Base-by-base conservation (phyloP, 2,797 vertebrate species). In the Melanotaenia nigrans region DNA sequence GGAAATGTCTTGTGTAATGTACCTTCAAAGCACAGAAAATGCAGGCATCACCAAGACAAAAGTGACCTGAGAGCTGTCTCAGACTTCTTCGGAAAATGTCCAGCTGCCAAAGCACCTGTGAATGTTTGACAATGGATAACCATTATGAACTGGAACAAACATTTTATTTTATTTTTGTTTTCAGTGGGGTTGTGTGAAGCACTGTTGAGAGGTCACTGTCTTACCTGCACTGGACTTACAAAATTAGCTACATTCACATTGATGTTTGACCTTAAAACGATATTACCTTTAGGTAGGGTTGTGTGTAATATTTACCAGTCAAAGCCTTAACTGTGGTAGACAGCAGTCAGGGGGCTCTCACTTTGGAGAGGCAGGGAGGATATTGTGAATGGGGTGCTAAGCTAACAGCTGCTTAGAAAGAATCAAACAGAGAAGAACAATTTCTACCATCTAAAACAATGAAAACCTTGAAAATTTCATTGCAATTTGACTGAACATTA, bases 11-110 rank as follows among this genome's bases (percentile, higher is more conserved):
- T 30, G 18, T 1, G 4, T n/a, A 12, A 10, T 12, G 30, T 68
- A 80, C 98, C 96, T 99, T 99, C 81, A 99, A 92, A 82, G 97
- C 97, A 82, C 98, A 99, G 91, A 99, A 99, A 87, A 99, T 98
- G 87, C 98, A 99, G 36, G 96, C 94, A 36, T 98, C 97, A 62
- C 97, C 97, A 62, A 97, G 95, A 88, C 98, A 99, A 67, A 96
- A 94, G 2, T 99, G 98, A 69, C 96, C 97, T 30, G 96, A 96
- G 65, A 99, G 94, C 85, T 96, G 95, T 82, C 98, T 95, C 64
- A 99, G 92, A 93, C 98, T 99, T 65, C 98, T 93, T 77, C 98
- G 95, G 88, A 99, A 99, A 87, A 99, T 96, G 82, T 99, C 97
- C 89, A 99, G 92, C 42, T 99, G 98, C 98, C 98, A 99, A 58